Conservation (phyloP, 1,140 invertebrate species). For the Orchestia grillus region DNA sequence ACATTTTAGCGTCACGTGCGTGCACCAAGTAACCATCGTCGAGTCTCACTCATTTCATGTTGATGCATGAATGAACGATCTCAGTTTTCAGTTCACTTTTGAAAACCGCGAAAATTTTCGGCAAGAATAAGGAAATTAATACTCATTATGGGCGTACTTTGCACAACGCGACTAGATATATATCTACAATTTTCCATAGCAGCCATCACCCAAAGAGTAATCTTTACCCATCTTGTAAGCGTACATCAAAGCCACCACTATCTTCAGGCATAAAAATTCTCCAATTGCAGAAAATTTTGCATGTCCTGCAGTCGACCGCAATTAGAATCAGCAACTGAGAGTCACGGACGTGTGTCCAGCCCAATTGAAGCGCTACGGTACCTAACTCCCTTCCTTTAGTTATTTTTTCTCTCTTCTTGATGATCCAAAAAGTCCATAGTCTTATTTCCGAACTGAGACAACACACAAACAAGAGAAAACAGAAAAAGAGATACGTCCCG, state of each 20-base stretch:
- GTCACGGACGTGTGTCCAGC: background rate
- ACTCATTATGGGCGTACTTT: no score
- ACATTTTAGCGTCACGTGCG: background rate
- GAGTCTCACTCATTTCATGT: background rate
- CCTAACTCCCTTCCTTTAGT: background rate
- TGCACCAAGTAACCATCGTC: background rate
- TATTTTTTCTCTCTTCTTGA: background rate
- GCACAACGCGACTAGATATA: no score
- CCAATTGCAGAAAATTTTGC: no score
- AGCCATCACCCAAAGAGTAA: no score
- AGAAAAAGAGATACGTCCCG: constrained; percentile 10
- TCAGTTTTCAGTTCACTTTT: background rate
- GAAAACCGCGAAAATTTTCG: no score
- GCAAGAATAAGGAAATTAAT: no score
- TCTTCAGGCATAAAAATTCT: background rate
- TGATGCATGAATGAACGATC: background rate
- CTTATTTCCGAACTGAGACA: background rate
- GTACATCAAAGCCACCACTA: no score
- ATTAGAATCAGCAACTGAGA: background rate
- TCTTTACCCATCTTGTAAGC: no score
- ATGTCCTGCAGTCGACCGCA: background rate
- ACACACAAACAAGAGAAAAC: background rate
- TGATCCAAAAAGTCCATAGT: background rate
- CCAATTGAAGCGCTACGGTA: background rate
- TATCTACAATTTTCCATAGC: no score